Percentiles rank a stretch among this genome's conserved stretches.
phyloP scores from a whole-genome alignment of 1,140 invertebrate genomes.

The Drosophila grimshawi region DNA sequence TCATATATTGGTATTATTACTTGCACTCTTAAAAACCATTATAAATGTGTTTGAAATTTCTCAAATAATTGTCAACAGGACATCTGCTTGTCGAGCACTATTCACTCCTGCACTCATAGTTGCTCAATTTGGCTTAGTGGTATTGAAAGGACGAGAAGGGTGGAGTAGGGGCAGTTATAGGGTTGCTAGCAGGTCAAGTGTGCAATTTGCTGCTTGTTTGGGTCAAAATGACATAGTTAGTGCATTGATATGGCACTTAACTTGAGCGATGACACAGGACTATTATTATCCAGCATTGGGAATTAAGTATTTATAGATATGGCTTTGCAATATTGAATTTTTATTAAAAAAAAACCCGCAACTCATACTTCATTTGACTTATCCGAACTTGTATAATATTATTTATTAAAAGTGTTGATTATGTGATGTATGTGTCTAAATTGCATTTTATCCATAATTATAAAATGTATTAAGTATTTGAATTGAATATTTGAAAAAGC shows the following conservation, averaged over 20 bases:
- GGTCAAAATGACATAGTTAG: constrained; percentile 42
- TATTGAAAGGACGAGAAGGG: neutral
- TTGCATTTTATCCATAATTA: no score
- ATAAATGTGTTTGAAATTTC: neutral
- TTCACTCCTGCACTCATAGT: neutral
- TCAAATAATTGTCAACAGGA: neutral
- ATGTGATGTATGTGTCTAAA: no score
- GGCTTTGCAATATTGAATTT: neutral
- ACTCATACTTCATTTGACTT: neutral
- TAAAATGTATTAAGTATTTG: no score
- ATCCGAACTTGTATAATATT: no score
- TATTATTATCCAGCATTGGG: constrained; percentile 9
- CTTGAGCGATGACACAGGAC: constrained; percentile 1
- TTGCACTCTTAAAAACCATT: no score
- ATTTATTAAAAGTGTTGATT: no score
- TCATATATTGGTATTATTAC: no score
- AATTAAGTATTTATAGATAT: neutral
- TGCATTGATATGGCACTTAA: constrained; percentile 26
- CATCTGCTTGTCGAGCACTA: neutral
- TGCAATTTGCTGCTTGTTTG: constrained; percentile 47
- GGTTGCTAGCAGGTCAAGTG: constrained; percentile 34
- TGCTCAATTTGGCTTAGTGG: constrained; percentile 20
- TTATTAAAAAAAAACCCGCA: neutral
- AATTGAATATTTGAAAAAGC: no score
- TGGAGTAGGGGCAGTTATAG: constrained; percentile 2